Conservation (phyloP, 2,113 vertebrate genomes). For the Hepsetus odoe region DNA sequence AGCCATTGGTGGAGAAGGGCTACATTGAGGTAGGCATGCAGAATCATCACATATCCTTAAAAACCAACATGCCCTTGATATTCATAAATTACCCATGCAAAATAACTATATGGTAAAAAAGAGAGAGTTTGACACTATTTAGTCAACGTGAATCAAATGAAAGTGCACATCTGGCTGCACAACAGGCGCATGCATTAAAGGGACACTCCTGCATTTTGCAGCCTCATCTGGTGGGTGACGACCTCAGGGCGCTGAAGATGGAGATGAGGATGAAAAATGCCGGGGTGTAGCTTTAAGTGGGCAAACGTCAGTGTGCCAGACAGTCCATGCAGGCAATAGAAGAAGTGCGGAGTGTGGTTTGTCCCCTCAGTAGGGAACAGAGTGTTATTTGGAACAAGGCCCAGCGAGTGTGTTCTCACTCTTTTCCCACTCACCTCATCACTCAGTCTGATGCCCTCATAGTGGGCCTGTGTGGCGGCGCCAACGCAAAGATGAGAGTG, state of each 20-base stretch:
- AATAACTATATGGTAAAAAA: background rate
- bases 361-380: background rate
- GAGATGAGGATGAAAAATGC: background rate
- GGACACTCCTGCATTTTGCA: background rate
- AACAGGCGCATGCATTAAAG: background rate
- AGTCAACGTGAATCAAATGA: background rate
- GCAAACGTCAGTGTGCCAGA: background rate
- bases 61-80: background rate
- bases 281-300: background rate
- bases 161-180: background rate
- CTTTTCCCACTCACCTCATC: background rate
- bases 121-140: too few species aligned
- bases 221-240: too few species aligned
- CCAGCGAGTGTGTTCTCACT: background rate
- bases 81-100: too few species aligned
- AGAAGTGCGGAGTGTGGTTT: background rate
- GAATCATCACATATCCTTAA: background rate
- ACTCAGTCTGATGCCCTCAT: background rate
- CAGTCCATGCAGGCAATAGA: background rate
- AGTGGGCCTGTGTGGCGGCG: conserved; percentile 53
- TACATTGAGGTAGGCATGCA: background rate
- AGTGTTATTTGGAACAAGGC: background rate
- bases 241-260: too few species aligned
- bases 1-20: background rate
- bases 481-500: conserved; percentile 77